Evolutionary conservation across 2,888 invertebrate species (phyloP), one percentile per base, ranked within the genome.

Genomic region (Hydroisotoma schaefferi): DNA sequence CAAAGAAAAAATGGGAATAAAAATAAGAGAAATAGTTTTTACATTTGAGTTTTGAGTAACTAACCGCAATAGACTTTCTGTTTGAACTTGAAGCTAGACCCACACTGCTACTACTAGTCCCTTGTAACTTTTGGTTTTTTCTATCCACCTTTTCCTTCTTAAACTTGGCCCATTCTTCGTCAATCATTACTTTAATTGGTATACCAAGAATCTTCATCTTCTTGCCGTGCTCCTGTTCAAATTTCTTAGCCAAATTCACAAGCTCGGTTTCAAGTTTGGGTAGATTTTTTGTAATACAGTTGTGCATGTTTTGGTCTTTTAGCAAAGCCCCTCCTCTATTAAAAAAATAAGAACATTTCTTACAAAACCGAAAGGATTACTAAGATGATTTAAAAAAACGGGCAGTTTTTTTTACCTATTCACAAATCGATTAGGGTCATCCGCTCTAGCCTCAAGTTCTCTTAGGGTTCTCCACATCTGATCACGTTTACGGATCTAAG

Each of bases 281-380:
- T 8, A 67, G 46, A 38, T 29, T 44, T 38, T 67, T 67, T 51
- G 37, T 61, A 2, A 67, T 23, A 20, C 49, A 55, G 23, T 64
- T 61, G 27, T 61, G 62, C 55, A 55, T 55, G 18, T 61, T 64
- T 49, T 67, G 67, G 33, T 67, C 67, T 29, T 67, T 67, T 8
- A 67, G 49, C 8, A 67, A 27, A 3, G 67, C 55, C 0, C 64
- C 67, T n/a, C 67, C 67, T 51, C 67, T 67, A 22, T 20, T 54
- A 49, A 46, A 22, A 47, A 47, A 8, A 22, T n/a, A 22, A n/a
- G n/a, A 47, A 8, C 23, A 26, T 8, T 12, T 22, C 10, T 48
- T 12, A 23, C 25, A 40, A 28, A 29, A 48, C 22, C 2, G 29
- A 28, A 47, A n/a, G 27, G 4, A 47, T 33, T 25, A 44, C 2